Evolutionary conservation across 2,113 vertebrate species (phyloP).

Genomic region (Paracanthobrama guichenoti): DNA sequence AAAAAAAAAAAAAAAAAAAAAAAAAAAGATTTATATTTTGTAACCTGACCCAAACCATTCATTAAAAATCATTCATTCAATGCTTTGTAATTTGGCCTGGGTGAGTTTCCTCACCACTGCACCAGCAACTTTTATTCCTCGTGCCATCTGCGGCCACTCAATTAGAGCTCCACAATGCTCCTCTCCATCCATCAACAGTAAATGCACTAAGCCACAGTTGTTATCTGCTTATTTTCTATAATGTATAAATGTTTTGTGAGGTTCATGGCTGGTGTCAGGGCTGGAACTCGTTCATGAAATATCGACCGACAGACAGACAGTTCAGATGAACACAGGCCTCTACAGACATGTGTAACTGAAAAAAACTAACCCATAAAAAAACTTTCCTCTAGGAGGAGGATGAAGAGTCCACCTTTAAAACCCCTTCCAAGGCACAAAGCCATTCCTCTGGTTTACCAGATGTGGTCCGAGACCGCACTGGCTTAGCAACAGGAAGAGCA

Average conservation of each 20-base stretch:
- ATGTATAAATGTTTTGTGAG: neutral
- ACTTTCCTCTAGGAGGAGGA: neutral
- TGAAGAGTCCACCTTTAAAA: neutral
- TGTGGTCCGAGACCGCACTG: constrained; percentile 57
- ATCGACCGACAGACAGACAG: no score
- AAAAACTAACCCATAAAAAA: neutral
- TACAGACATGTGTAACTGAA: constrained; percentile 8
- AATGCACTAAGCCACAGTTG: neutral
- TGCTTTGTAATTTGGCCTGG: constrained; percentile 35
- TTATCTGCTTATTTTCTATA: constrained; percentile 1
- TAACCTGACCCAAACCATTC: constrained; percentile 9
- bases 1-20: no score
- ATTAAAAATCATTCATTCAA: constrained; percentile 14
- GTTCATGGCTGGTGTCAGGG: neutral
- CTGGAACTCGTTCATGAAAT: neutral
- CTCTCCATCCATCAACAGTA: constrained; percentile 8
- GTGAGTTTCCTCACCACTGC: constrained; percentile 39
- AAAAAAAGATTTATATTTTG: constrained; percentile 2
- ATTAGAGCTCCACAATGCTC: neutral
- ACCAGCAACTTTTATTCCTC: constrained; percentile 35
- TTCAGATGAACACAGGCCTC: neutral
- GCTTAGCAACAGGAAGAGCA: constrained; percentile 63
- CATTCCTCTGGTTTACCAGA: constrained; percentile 59
- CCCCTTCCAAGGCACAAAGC: constrained; percentile 39
- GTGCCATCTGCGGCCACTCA: constrained; percentile 38